Conservation (phyloP, 2,888 invertebrate genomes). For the Meteorus colon region DNA sequence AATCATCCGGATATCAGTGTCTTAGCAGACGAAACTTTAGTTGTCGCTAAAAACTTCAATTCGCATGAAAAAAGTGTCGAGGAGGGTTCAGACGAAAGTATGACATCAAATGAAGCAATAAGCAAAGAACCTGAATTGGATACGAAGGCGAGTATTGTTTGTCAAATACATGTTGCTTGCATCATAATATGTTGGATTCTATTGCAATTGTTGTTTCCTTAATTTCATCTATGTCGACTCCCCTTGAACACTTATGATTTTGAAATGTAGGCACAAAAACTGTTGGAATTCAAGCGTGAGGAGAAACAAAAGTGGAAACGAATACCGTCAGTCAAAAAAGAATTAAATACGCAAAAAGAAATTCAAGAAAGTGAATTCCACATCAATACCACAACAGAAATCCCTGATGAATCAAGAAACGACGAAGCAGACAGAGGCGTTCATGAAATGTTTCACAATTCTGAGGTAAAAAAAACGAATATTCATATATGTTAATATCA, state of each 20-base stretch:
- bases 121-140: slow-evolving; percentile 31
- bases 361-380: slow-evolving; percentile 62
- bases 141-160: neutral
- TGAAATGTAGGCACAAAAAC: slow-evolving; percentile 60
- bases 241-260: neutral
- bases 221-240: too few species aligned
- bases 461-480: slow-evolving; percentile 29
- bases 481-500: neutral
- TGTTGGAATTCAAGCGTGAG: slow-evolving; percentile 61
- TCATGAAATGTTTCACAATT: slow-evolving; percentile 26
- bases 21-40: slow-evolving; percentile 22
- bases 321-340: slow-evolving; percentile 67
- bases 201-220: too few species aligned
- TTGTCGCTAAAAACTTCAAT: slow-evolving; percentile 56
- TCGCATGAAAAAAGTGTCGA: slow-evolving; percentile 59
- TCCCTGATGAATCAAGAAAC: slow-evolving; percentile 22
- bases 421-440: neutral
- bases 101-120: slow-evolving; percentile 60
- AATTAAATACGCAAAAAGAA: slow-evolving; percentile 67
- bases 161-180: neutral
- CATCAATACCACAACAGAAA: slow-evolving; percentile 23
- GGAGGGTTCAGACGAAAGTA: slow-evolving; percentile 60
- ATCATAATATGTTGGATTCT: too few species aligned
- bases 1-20: slow-evolving; percentile 39
- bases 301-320: slow-evolving; percentile 55